Evolutionary conservation across 2,888 invertebrate species (phyloP).

Genomic region (Pterobdella sp.): DNA sequence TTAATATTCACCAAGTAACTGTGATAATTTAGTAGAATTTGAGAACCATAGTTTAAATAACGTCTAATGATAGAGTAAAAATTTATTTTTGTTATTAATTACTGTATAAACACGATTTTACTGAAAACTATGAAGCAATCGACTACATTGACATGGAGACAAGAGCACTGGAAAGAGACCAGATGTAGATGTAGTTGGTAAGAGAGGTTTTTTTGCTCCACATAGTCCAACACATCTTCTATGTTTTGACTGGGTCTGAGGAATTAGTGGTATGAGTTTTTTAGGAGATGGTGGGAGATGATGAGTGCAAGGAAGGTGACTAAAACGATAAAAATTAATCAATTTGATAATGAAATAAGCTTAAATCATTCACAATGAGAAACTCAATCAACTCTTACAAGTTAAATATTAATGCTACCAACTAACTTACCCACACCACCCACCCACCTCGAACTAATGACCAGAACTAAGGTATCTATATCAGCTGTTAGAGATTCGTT

Average conservation of each 20-base stretch:
- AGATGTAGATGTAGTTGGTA: conserved; percentile 7
- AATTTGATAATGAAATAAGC: not conserved
- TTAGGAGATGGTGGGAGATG: not conserved
- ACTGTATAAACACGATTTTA: too few relatives aligned
- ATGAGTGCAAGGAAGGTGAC: not conserved
- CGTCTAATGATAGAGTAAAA: too few relatives aligned
- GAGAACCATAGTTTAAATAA: too few relatives aligned
- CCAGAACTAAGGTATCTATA: conserved; percentile 1
- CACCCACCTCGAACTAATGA: not conserved
- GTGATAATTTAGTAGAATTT: too few relatives aligned
- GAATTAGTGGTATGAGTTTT: not conserved
- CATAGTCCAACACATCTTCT: not conserved
- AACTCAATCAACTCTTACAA: too few relatives aligned
- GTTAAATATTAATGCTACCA: too few relatives aligned
- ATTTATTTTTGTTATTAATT: too few relatives aligned
- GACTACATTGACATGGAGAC: not conserved
- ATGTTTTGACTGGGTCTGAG: not conserved
- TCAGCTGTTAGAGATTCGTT: not conserved
- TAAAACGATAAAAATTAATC: too few relatives aligned
- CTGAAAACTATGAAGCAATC: too few relatives aligned
- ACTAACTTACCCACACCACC: too few relatives aligned
- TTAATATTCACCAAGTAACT: too few relatives aligned
- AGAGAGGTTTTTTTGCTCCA: not conserved
- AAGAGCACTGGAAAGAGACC: not conserved
- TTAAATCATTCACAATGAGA: not conserved